Evolutionary conservation across 2,797 vertebrate species (phyloP), one percentile per base, ranked within the genome.

Genomic region (Sitta carolinensis): DNA sequence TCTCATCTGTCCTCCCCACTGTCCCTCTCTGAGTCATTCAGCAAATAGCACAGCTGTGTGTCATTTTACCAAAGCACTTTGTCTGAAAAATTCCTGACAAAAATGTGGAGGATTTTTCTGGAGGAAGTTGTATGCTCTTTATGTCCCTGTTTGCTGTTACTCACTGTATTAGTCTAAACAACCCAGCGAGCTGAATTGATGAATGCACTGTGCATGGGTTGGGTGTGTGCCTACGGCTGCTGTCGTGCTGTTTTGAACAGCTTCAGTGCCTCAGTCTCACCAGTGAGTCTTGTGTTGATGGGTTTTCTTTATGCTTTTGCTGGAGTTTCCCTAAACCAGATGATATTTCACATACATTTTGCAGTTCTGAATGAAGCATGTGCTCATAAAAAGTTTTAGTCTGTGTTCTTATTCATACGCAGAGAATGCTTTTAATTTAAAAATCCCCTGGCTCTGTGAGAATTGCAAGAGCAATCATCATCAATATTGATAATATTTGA

Each of bases 341-440:
- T 80, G 72, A 63, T 11, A 58, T 74, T 57, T 72, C 42, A 34
- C 3, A 9, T 73, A 23, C 2, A 18, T 83, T 89, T 91, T 88
- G 34, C 63, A 88, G 26, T 76, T 89, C 69, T 67, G n/a, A 66
- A 62, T 38, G 32, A 89, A 76, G 42, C 16, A 1, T 16, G 11
- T 50, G 45, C 40, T 76, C 69, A 27, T 29, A 43, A 43, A n/a
- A 67, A 36, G 54, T 69, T 64, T 62, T 52, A 54, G 16, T 67
- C 47, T 58, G 9, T 52, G 16, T 62, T 84, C 43, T 72, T 59
- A 36, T 5, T 87, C 34, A 34, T 69, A 34, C 9, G 27, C 43
- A 82, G 61, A 58, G 73, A 55, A 51, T 79, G 78, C 40, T 77
- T 95, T 87, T 82, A 43, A 79, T 94, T 78, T 86, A 51, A 86